Evolutionary conservation across 2,113 vertebrate genomes (phyloP).

Genomic region (Corythoichthys haematopterus): DNA sequence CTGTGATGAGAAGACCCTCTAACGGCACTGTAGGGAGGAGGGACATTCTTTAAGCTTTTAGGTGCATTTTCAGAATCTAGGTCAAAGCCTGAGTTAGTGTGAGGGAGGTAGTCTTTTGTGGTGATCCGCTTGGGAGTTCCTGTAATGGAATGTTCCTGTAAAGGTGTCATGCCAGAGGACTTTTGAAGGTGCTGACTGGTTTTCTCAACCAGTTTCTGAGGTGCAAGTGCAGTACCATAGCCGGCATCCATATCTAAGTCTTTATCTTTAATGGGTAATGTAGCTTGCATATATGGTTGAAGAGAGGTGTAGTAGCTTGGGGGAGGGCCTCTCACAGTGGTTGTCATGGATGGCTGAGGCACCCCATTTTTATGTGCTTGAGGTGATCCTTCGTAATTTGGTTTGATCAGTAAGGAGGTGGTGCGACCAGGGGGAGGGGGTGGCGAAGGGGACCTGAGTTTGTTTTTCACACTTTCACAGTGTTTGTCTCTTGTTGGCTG

Average conservation of each 20-base stretch:
- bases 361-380: slow-evolving; percentile 60
- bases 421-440: slow-evolving; percentile 81
- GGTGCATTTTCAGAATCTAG: slow-evolving; percentile 57
- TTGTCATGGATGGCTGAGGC: slow-evolving; percentile 46
- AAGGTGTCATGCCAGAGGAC: slow-evolving; percentile 50
- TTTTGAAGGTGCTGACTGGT: slow-evolving; percentile 67
- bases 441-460: slow-evolving; percentile 72
- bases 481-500: slow-evolving; percentile 75
- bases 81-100: slow-evolving; percentile 62
- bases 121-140: slow-evolving; percentile 68
- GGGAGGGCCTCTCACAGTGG: slow-evolving; percentile 66
- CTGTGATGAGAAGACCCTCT: slow-evolving; percentile 64
- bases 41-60: slow-evolving; percentile 65
- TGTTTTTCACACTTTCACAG: slow-evolving; percentile 63
- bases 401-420: slow-evolving; percentile 78
- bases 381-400: slow-evolving; percentile 72
- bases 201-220: slow-evolving; percentile 68
- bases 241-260: slow-evolving; percentile 65
- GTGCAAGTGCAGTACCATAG: slow-evolving; percentile 61
- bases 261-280: slow-evolving; percentile 66
- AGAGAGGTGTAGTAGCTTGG: slow-evolving; percentile 68
- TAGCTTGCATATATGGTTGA: slow-evolving; percentile 68
- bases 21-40: slow-evolving; percentile 59
- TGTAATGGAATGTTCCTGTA: slow-evolving; percentile 43
- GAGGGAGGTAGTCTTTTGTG: slow-evolving; percentile 70